Evolutionary conservation across 1,140 invertebrate species (phyloP).

Genomic region (Drosophila subobscura): DNA sequence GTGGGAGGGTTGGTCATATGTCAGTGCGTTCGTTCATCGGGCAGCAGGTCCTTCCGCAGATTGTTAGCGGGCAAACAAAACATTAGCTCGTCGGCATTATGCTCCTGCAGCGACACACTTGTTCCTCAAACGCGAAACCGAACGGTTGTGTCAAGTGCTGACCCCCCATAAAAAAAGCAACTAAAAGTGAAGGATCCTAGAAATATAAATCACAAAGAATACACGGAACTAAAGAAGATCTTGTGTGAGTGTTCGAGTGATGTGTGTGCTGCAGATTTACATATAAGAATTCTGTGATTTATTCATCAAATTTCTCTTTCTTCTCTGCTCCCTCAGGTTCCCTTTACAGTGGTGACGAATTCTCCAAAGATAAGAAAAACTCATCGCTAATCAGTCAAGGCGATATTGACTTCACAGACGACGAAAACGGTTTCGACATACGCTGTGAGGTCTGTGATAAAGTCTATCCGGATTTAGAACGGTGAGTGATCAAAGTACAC

Average conservation of each 20-base stretch:
- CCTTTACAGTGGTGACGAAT: constrained; percentile 87
- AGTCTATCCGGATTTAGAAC: constrained; percentile 88
- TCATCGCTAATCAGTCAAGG: constrained; percentile 39
- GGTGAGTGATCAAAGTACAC: constrained; percentile 85
- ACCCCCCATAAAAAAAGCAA: neutral
- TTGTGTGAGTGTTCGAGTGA: constrained; percentile 2
- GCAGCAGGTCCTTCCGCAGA: constrained; percentile 77
- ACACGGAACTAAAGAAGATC: neutral
- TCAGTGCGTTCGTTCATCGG: constrained; percentile 55
- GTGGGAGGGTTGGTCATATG: constrained; percentile 69
- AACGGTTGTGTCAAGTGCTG: constrained; percentile 74
- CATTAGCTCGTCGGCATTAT: constrained; percentile 76
- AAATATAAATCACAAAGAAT: constrained; percentile 3
- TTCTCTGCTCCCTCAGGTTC: constrained; percentile 85
- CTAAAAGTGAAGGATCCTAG: constrained; percentile 8
- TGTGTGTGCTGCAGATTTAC: neutral
- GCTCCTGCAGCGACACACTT: constrained; percentile 70
- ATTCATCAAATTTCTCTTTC: neutral
- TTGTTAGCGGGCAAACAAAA: constrained; percentile 79
- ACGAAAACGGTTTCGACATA: constrained; percentile 86
- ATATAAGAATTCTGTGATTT: too few species aligned
- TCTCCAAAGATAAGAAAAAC: constrained; percentile 61
- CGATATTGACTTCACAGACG: constrained; percentile 85
- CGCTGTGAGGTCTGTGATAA: constrained; percentile 89
- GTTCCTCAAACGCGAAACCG: constrained; percentile 77